These are phyloP conservation scores for Sialis lutaria DNA, from an alignment of 2,888 invertebrate genomes.

Conservation along the genomic window DNA sequence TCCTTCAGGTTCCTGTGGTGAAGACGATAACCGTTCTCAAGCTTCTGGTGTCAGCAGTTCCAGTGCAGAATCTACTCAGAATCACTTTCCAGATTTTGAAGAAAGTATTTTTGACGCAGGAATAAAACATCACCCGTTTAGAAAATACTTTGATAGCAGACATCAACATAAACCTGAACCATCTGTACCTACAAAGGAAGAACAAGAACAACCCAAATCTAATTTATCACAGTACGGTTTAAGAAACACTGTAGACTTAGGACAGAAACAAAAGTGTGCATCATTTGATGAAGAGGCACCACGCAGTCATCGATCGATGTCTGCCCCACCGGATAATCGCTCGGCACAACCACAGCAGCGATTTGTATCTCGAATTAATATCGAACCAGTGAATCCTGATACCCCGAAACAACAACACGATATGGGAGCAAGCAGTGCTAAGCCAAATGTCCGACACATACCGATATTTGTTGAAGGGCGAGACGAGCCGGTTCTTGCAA, in stretches of 20 bases:
- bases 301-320: conserved; percentile 55
- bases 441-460: conserved; percentile 57
- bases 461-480: conserved; percentile 79
- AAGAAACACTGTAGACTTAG: conserved; percentile 65
- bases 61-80: not conserved
- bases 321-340: conserved; percentile 51
- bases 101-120: conserved; percentile 17
- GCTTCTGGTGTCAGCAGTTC: not conserved
- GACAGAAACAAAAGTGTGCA: conserved; percentile 42
- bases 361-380: conserved; percentile 22
- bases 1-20: conserved; percentile 2
- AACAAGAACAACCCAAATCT: conserved; percentile 1
- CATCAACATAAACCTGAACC: conserved; percentile 14
- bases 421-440: conserved; percentile 9
- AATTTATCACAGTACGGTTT: conserved; percentile 46
- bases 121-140: conserved; percentile 35
- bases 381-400: conserved; percentile 16
- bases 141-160: conserved; percentile 20
- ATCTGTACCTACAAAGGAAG: conserved; percentile 29
- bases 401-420: conserved; percentile 8
- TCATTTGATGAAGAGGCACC: conserved; percentile 30
- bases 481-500: conserved; percentile 59
- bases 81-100: conserved; percentile 9
- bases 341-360: conserved; percentile 11
- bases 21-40: conserved; percentile 2